phyloP scores from a whole-genome alignment of 2,113 vertebrate species.

The Orcinus orca region DNA sequence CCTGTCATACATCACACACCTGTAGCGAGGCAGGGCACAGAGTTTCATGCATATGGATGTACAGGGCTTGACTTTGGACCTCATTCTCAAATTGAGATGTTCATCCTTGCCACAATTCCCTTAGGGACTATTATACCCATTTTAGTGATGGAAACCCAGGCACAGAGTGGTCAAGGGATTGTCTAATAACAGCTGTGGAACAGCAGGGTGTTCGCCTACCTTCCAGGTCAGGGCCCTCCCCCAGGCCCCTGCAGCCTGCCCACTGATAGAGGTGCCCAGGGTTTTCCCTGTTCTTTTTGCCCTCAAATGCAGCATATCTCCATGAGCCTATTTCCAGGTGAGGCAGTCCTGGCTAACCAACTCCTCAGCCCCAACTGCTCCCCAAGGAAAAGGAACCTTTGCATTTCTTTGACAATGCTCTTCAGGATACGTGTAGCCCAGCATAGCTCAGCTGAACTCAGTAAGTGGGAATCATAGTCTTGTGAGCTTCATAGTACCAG shows the following conservation, averaged over 20 bases:
- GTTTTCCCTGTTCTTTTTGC: not conserved
- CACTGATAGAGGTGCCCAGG: rapidly evolving
- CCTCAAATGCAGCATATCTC: not conserved
- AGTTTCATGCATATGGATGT: not conserved
- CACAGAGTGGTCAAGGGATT: too few relatives aligned
- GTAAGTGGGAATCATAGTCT: not conserved
- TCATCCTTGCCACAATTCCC: not conserved
- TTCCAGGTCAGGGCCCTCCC: not conserved
- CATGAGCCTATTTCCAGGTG: not conserved
- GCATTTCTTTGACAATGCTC: rapidly evolving
- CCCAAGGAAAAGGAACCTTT: not conserved
- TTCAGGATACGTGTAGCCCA: not conserved
- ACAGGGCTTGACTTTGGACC: not conserved
- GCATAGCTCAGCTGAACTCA: not conserved
- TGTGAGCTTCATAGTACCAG: rapidly evolving
- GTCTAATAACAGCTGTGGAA: not conserved
- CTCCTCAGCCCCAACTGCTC: not conserved
- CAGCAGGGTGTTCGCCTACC: not conserved
- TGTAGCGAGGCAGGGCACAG: not conserved
- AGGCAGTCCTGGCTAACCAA: not conserved
- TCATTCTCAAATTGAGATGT: not conserved
- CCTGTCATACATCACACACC: rapidly evolving
- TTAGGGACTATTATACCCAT: not conserved
- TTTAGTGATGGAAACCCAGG: not conserved
- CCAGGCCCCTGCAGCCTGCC: not conserved